Percentiles rank a stretch among this genome's conserved stretches.
Conservation (phyloP, 2,797 vertebrate species). For the Stomatorhinus walkeri region DNA sequence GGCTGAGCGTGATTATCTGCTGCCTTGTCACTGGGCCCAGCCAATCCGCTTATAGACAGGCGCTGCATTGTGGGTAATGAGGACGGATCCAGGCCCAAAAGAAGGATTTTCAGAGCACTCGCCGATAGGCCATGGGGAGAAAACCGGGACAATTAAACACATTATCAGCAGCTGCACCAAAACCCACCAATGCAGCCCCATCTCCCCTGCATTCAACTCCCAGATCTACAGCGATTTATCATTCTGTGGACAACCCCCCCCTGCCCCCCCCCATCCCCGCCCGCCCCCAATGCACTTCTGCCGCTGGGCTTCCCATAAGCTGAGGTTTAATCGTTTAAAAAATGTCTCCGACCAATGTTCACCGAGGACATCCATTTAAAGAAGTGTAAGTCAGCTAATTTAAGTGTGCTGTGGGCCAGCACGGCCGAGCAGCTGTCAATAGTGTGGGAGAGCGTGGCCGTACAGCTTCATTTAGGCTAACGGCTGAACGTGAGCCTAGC, state of each 20-base stretch:
- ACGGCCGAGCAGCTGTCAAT: conserved; percentile 40
- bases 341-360: conserved; percentile 47
- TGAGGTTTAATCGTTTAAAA: conserved; percentile 46
- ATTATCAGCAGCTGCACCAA: background rate
- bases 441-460: conserved; percentile 45
- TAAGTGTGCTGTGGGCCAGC: conserved; percentile 43
- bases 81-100: background rate
- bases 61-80: background rate
- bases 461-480: conserved; percentile 48
- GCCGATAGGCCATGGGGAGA: background rate
- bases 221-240: conserved; percentile 31
- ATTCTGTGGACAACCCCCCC: conserved; percentile 35
- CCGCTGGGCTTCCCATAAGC: conserved; percentile 27
- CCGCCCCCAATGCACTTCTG: conserved; percentile 14
- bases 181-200: background rate
- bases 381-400: conserved; percentile 49
- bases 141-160: background rate
- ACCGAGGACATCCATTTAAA: conserved; percentile 45
- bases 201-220: conserved; percentile 29
- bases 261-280: too few species aligned
- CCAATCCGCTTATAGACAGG: background rate
- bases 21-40: background rate
- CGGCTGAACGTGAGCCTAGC: conserved; percentile 33
- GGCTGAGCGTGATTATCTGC: background rate
- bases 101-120: background rate